Base-by-base conservation (phyloP, 2,888 invertebrate genomes). In the Metacarcinus magister region DNA sequence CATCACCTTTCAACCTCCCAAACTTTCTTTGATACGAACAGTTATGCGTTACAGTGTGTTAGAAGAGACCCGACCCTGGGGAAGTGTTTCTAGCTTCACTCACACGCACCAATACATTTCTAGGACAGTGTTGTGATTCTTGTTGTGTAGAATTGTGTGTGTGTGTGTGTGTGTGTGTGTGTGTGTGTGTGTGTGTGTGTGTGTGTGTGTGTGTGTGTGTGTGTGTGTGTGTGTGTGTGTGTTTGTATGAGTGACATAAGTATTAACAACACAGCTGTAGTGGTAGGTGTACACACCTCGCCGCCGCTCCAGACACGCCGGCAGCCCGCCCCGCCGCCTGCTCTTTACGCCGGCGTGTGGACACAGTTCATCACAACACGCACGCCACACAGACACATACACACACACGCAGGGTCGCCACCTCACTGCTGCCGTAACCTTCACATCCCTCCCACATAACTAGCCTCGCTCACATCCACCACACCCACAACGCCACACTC, bases 381-480 rank as follows among this genome's bases (percentile, higher is more conserved):
- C 91, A 8, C 19, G 19, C 19, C 87, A 54, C 87, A 87, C 87
- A 32, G 39, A 39, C 32, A 87, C 87, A 87, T 16, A 39, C 87
- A 39, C 87, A 87, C 75, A 60, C 60, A 60, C 23, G 60, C 23
- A 60, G 75, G 75, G 75, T 82, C 75, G 75, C 75, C 75, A 82
- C 75, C 75, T 87, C n/a, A 87, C 87, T 87, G 39, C 43, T 39
- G 93, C 93, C 82, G 46, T 82, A 93, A 82, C 93, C 93, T 82
- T 93, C 93, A 93, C 87, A 87, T 48, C 92, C 60, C 90, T 32
- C 91, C 95, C 91, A 94, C 89, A 94, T 94, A 94, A 94, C 94
- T 94, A 87, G 87, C 87, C 94, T 94, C 54, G 82, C 82, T 90
- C 82, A 75, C 89, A 19, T 44, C 87, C 28, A 48, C 93, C 93